Conservation (phyloP, 2,113 vertebrate species). For the Bujurquina vittata region DNA sequence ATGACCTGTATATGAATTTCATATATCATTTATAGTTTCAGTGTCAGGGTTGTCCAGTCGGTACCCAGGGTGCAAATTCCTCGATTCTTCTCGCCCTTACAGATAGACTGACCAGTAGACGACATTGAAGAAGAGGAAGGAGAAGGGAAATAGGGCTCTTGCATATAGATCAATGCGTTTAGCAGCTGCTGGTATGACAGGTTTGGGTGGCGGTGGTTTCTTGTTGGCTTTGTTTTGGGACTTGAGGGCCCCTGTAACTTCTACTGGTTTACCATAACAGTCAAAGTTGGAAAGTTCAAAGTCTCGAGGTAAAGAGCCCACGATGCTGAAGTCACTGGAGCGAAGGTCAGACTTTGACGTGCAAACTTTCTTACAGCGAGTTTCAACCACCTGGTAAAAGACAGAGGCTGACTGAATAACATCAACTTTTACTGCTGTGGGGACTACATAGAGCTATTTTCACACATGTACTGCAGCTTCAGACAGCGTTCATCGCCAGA, state of each 20-base stretch:
- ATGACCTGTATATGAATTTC: not conserved
- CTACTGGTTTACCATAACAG: conserved; percentile 98
- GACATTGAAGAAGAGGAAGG: conserved; percentile 97
- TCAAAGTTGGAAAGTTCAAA: conserved; percentile 99
- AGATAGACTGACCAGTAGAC: conserved; percentile 99
- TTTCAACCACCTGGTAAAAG: conserved; percentile 89
- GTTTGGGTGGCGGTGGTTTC: conserved; percentile 92
- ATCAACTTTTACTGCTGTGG: not conserved
- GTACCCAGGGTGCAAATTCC: not conserved
- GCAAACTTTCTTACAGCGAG: conserved; percentile 97
- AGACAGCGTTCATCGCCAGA: not conserved
- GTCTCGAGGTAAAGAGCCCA: conserved; percentile 96
- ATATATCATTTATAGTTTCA: not conserved
- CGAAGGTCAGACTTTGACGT: conserved; percentile 97
- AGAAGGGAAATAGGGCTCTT: conserved; percentile 93
- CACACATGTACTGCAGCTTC: not conserved
- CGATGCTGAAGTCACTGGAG: conserved; percentile 98
- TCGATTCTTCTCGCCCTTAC: conserved; percentile 60
- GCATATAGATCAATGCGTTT: conserved; percentile 96
- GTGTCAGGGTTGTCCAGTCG: not conserved
- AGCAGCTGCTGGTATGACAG: conserved; percentile 95
- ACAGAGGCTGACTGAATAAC: not conserved
- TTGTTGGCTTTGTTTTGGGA: conserved; percentile 93
- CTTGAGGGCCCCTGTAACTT: conserved; percentile 87
- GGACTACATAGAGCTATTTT: not conserved